Conservation (phyloP, 2,113 vertebrate species). For the Pseudopodoces humilis region DNA sequence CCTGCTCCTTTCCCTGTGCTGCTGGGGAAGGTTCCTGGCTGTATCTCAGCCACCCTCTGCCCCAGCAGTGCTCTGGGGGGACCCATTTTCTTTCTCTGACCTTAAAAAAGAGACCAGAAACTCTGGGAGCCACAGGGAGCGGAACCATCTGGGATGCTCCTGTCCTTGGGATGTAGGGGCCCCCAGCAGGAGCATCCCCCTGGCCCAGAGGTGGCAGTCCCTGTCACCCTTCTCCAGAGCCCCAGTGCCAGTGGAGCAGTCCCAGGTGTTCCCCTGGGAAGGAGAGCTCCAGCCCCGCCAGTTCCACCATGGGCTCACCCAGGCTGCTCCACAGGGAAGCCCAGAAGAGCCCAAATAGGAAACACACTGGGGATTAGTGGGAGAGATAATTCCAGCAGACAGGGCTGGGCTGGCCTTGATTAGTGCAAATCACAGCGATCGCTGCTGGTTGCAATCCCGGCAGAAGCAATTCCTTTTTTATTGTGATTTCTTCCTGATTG, state of each 20-base stretch:
- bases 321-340: background rate
- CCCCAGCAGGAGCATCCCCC: rapidly evolving
- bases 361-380: conserved; percentile 62
- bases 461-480: conserved; percentile 17
- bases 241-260: background rate
- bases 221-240: background rate
- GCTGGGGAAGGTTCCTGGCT: background rate
- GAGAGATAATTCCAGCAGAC: conserved; percentile 60
- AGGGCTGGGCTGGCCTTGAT: conserved; percentile 50
- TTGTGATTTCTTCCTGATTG: conserved; percentile 45
- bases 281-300: background rate
- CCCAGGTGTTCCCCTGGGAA: background rate
- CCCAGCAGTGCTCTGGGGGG: background rate
- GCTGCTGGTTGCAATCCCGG: conserved; percentile 59
- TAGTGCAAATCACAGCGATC: conserved; percentile 52
- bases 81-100: background rate
- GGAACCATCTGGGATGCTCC: background rate
- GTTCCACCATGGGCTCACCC: background rate
- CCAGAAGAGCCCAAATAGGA: conserved; percentile 47
- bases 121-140: background rate
- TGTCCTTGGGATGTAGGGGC: background rate
- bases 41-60: background rate
- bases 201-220: background rate
- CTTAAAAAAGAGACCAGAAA: background rate
- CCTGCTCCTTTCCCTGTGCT: background rate